Evolutionary conservation across 2,113 vertebrate species (phyloP), one percentile per base, ranked within the genome.

Genomic region (Psilopsiagon aymara): DNA sequence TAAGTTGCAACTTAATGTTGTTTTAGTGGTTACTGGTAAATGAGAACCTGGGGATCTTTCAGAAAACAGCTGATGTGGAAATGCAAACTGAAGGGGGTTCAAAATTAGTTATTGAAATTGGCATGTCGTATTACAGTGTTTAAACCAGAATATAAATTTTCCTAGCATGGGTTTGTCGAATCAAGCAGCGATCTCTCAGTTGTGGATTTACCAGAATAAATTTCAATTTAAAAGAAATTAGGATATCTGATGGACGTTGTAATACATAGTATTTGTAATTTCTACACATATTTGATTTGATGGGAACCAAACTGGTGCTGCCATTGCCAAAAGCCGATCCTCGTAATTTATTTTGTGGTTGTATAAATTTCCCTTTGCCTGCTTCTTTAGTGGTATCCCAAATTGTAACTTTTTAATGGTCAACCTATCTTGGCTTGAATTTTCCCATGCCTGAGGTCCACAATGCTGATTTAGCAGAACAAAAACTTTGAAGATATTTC

Each of bases 381-480:
- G 52, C 71, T 94, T 94, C 86, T 96, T 96, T 91, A 95, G 95
- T 92, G 96, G 94, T 84, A 41, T 87, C 53, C 92, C 75, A 94
- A 94, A 96, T 94, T 96, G 78, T n/a, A 94, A 29, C 53, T 92
- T 63, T 37, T 37, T 62, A 82, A 82, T 76, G 88, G 81, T 94
- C 88, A 94, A 10, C 94, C 80, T 35, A 64, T 93, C 80, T 84
- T 82, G 95, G 81, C 87, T 91, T 92, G 81, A 66, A 29, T 92
- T 89, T 94, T 95, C 83, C 74, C 53, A 46, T 95, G 95, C 92
- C 88, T 92, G 81, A 82, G 83, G 88, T 87, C 92, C 83, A 52
- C 73, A 90, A 59, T 96, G 96, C 95, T 97, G 96, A 96, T 92
- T 76, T 85, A 96, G 95, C 95, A 97, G 83, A 96, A 96, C 28